Conservation (phyloP, 2,113 vertebrate species). For the Nibea coibor region DNA sequence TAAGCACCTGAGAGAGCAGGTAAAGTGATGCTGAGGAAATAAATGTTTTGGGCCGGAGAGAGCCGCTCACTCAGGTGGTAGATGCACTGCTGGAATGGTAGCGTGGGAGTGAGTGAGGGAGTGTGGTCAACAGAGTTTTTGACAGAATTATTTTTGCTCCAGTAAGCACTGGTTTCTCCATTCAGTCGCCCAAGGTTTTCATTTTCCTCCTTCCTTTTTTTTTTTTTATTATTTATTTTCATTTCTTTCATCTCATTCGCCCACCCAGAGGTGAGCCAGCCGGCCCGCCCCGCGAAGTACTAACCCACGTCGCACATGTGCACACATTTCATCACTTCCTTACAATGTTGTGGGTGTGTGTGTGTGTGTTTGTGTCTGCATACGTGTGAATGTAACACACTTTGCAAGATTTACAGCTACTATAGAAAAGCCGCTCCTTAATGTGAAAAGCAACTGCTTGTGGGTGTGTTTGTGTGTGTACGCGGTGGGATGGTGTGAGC, state of each 20-base stretch:
- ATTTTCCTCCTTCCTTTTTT: slow-evolving; percentile 4
- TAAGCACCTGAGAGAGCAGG: slow-evolving; percentile 43
- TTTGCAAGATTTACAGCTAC: slow-evolving; percentile 40
- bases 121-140: slow-evolving; percentile 36
- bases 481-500: slow-evolving; percentile 17
- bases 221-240: neutral
- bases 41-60: slow-evolving; percentile 34
- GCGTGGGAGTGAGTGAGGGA: slow-evolving; percentile 27
- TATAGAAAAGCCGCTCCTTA: slow-evolving; percentile 30
- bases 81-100: slow-evolving; percentile 4
- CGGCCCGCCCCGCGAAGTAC: slow-evolving; percentile 6
- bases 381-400: slow-evolving; percentile 50
- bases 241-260: slow-evolving; percentile 28
- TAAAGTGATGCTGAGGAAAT: slow-evolving; percentile 43
- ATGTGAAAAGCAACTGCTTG: slow-evolving; percentile 60
- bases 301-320: slow-evolving; percentile 19
- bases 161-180: slow-evolving; percentile 34
- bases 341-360: slow-evolving; percentile 21
- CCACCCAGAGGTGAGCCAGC: slow-evolving; percentile 53
- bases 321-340: slow-evolving; percentile 13
- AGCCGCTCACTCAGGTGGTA: slow-evolving; percentile 35
- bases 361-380: slow-evolving; percentile 24
- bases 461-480: slow-evolving; percentile 49
- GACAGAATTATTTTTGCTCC: slow-evolving; percentile 57
- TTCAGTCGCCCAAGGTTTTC: slow-evolving; percentile 36